Conservation (phyloP, 2,888 invertebrate species). For the Dexiosoma caninum region DNA sequence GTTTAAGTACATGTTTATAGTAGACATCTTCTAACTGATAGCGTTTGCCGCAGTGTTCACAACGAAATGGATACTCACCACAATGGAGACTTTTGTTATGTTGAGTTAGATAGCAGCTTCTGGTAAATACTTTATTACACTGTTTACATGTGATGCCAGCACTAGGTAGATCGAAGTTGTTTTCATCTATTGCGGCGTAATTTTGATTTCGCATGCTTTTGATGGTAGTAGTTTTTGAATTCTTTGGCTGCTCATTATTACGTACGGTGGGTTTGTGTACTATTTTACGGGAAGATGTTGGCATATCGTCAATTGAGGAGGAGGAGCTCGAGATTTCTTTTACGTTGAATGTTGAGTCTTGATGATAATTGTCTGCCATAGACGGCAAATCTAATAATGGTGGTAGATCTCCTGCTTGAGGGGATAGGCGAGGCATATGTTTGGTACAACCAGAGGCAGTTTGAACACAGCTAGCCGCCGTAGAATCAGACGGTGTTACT, state of each 20-base stretch:
- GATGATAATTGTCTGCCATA: conserved; percentile 57
- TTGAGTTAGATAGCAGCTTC: conserved; percentile 92
- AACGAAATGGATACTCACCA: conserved; percentile 91
- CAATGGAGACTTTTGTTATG: conserved; percentile 94
- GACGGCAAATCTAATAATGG: too few relatives aligned
- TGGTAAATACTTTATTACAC: conserved; percentile 91
- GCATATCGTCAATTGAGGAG: conserved; percentile 77
- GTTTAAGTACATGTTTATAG: conserved; percentile 86
- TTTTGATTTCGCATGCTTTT: conserved; percentile 64
- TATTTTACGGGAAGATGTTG: not conserved
- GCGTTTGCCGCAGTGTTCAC: conserved; percentile 90
- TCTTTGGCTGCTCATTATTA: not conserved
- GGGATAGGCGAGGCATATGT: conserved; percentile 71
- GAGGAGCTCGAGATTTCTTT: conserved; percentile 65
- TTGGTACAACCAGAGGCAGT: conserved; percentile 65
- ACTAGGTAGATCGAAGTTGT: conserved; percentile 67
- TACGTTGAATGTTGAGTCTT: conserved; percentile 27
- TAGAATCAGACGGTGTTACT: conserved; percentile 79
- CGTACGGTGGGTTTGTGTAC: conserved; percentile 29
- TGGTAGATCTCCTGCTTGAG: conserved; percentile 75
- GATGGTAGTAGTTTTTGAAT: not conserved
- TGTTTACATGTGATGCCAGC: conserved; percentile 83
- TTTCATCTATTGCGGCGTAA: conserved; percentile 60
- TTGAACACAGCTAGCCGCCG: not conserved
- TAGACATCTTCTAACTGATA: conserved; percentile 86